phyloP scores from a whole-genome alignment of 2,113 vertebrate genomes.

The Corydoras maculifer region DNA sequence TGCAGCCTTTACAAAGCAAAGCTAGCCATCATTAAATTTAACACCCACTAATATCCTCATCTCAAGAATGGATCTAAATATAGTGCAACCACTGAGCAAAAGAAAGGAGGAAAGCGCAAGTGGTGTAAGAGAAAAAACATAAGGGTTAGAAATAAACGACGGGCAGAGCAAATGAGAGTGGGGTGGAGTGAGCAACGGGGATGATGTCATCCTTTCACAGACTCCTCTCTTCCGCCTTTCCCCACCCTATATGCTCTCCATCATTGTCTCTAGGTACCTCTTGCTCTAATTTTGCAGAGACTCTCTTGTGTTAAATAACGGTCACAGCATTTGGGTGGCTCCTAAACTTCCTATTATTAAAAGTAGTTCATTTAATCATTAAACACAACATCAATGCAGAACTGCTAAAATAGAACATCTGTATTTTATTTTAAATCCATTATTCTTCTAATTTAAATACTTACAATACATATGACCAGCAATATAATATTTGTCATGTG shows the following conservation, averaged over 20 bases:
- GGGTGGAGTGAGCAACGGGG: slow-evolving; percentile 37
- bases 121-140: slow-evolving; percentile 24
- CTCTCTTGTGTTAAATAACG: slow-evolving; percentile 33
- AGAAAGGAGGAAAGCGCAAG: slow-evolving; percentile 13
- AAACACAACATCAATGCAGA: slow-evolving; percentile 9
- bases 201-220: slow-evolving; percentile 50
- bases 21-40: slow-evolving; percentile 22
- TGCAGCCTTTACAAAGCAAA: neutral
- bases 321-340: slow-evolving; percentile 33
- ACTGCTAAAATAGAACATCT: neutral
- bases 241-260: slow-evolving; percentile 48
- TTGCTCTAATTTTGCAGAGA: slow-evolving; percentile 24
- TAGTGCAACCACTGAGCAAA: slow-evolving; percentile 29
- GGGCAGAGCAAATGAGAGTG: slow-evolving; percentile 31
- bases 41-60: slow-evolving; percentile 28
- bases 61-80: slow-evolving; percentile 34
- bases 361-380: slow-evolving; percentile 5
- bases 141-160: slow-evolving; percentile 34
- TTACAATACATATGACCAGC: too few relatives aligned
- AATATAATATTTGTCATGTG: too few relatives aligned
- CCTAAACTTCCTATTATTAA: slow-evolving; percentile 17
- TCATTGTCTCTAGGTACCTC: slow-evolving; percentile 41
- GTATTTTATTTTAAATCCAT: neutral
- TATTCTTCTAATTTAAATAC: too few relatives aligned
- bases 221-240: slow-evolving; percentile 36